Base-by-base conservation (phyloP, 2,797 vertebrate species). In the Spinus olivaceus region DNA sequence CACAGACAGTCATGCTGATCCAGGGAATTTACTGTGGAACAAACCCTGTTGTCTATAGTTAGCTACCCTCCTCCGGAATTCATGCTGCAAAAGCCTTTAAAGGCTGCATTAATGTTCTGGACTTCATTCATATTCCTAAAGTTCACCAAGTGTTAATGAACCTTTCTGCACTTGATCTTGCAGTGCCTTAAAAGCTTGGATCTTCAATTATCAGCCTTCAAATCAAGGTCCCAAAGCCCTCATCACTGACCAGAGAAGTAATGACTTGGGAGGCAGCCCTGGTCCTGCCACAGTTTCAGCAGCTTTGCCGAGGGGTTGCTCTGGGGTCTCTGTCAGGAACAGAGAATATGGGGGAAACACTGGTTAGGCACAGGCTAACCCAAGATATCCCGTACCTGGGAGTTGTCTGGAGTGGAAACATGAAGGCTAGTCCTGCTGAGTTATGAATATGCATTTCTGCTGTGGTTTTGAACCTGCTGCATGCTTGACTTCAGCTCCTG, bases 241-340 rank as follows among this genome's bases (percentile, higher is more conserved):
- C 32, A 39, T 7, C 9, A 33, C 6, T 41, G 33, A 49, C 8
- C 22, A 66, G 23, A 9, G 28, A 39, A 57, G 4, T 1, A 0
- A 32, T 15, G 28, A 37, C 5, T 24, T 27, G 14, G 27, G 35
- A 83, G 41, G 41, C 30, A 91, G 67, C 35, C 17, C n/a, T 63
- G 20, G 23, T 51, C 16, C 37, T 77, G 42, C 42, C 32, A 24
- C 30, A 46, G 12, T 16, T 63, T 56, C 41, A 63, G 20, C 47
- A 73, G 1, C 5, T 86, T 80, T 65, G 27, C 35, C n/a, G 23
- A 14, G 33, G n/a, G 7, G 8, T 12, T 73, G 23, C 19, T 60
- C 57, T 54, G 39, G 9, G 15, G 2, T 51, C 3, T 71, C 63
- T 82, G 14, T 32, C 71, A 85, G 33, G 15, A 51, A 25, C 37